These are phyloP conservation scores for Lathamus discolor DNA, from an alignment of 2,113 vertebrate species.

Conservation along the genomic window DNA sequence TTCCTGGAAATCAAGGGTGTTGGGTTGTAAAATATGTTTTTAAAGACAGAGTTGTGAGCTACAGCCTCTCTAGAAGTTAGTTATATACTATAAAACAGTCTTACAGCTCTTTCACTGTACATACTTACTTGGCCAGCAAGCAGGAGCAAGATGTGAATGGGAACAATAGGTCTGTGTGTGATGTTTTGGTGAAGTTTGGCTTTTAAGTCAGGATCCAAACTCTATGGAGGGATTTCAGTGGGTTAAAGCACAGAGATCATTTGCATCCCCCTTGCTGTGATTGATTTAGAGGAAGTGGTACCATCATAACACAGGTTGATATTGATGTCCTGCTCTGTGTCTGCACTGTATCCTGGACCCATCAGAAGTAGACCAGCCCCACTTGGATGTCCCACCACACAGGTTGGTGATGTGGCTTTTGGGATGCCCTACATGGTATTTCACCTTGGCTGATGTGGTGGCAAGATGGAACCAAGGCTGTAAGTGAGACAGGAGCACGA, in stretches of 20 bases:
- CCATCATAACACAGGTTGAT: fast-evolving
- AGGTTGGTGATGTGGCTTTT: background rate
- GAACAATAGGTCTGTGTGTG: background rate
- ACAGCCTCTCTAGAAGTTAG: background rate
- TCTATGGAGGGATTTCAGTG: background rate
- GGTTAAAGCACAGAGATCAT: background rate
- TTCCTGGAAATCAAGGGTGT: slow-evolving; percentile 51
- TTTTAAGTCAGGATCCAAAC: background rate
- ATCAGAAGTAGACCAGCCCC: background rate
- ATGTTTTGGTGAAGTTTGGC: background rate
- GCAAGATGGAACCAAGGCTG: background rate
- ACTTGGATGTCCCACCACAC: fast-evolving
- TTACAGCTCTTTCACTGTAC: background rate
- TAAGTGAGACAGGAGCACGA: background rate
- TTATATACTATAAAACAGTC: background rate
- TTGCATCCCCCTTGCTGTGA: background rate
- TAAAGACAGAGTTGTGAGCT: background rate
- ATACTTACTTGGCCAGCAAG: background rate
- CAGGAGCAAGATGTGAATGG: background rate
- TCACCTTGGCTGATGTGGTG: background rate
- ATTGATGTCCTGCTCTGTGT: background rate
- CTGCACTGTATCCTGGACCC: fast-evolving
- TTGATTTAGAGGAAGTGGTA: background rate
- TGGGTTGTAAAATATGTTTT: background rate
- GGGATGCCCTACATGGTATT: background rate